A percentile compares a stretch with the other conserved stretches of the same genome.
Conservation (phyloP, 2,888 invertebrate genomes). For the Eilema sororculum region DNA sequence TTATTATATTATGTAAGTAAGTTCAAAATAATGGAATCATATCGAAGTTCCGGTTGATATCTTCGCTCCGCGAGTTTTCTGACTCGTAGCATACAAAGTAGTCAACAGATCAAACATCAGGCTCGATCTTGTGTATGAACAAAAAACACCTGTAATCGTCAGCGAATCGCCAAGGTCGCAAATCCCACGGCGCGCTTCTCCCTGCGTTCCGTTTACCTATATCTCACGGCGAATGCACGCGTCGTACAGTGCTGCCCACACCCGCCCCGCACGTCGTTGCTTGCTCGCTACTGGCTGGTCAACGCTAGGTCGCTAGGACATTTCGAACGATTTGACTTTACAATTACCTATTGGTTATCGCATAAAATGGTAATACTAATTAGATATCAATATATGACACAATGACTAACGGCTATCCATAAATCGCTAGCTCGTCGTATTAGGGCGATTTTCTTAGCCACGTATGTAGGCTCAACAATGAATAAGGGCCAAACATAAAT, state of each 20-base stretch:
- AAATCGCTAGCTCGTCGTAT: neutral
- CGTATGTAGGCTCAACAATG: neutral
- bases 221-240: slow-evolving; percentile 84
- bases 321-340: slow-evolving; percentile 56
- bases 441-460: too few species aligned
- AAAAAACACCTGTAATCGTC: slow-evolving; percentile 86
- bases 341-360: slow-evolving; percentile 31
- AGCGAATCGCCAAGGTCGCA: slow-evolving; percentile 84
- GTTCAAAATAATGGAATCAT: neutral
- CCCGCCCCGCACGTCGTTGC: slow-evolving; percentile 54
- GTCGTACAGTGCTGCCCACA: slow-evolving; percentile 68
- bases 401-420: neutral
- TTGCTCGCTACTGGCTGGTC: slow-evolving; percentile 59
- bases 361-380: slow-evolving; percentile 13
- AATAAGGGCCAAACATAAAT: neutral
- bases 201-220: slow-evolving; percentile 85
- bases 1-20: neutral
- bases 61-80: slow-evolving; percentile 59
- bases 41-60: slow-evolving; percentile 65
- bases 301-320: slow-evolving; percentile 69
- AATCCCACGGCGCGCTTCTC: slow-evolving; percentile 77
- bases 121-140: slow-evolving; percentile 74
- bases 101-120: slow-evolving; percentile 65
- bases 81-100: slow-evolving; percentile 52
- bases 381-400: neutral